These are phyloP conservation scores for Mythimna impura DNA, from an alignment of 2,888 invertebrate genomes.

Conservation along the genomic window DNA sequence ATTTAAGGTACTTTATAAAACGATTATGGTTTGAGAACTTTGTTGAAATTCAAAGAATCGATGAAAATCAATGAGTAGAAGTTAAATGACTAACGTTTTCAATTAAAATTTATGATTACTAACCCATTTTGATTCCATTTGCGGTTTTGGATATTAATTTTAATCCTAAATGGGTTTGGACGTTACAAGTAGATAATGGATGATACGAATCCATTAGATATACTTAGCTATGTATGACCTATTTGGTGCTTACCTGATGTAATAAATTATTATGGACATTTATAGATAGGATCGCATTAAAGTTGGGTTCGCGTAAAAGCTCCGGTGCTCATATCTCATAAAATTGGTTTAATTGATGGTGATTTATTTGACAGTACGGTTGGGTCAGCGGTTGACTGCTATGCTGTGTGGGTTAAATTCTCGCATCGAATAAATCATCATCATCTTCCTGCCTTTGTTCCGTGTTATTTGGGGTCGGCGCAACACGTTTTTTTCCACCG, in stretches of 20 bases:
- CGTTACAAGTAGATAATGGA: constrained; percentile 23
- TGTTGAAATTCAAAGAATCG: constrained; percentile 16
- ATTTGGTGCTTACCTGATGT: background rate
- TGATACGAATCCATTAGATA: constrained; percentile 29
- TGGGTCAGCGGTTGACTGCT: too few species aligned
- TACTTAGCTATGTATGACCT: constrained; percentile 11
- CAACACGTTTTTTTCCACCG: too few species aligned
- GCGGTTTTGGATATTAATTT: constrained; percentile 20
- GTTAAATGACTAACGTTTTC: constrained; percentile 19
- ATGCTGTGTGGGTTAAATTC: too few species aligned
- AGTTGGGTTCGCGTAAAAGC: constrained; percentile 11
- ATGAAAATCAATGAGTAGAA: background rate
- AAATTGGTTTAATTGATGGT: background rate
- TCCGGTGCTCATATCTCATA: background rate
- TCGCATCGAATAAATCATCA: too few species aligned
- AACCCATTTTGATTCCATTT: constrained; percentile 36
- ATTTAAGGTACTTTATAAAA: background rate
- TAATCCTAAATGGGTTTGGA: constrained; percentile 42
- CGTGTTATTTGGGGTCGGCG: too few species aligned
- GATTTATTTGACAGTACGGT: too few species aligned
- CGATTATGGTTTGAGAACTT: background rate
- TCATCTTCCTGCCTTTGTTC: too few species aligned
- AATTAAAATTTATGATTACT: constrained; percentile 33
- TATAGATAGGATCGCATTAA: constrained; percentile 26
- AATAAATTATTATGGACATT: constrained; percentile 42